Base-by-base conservation (phyloP, 2,113 vertebrate genomes). In the Sphaerodactylus townsendi region DNA sequence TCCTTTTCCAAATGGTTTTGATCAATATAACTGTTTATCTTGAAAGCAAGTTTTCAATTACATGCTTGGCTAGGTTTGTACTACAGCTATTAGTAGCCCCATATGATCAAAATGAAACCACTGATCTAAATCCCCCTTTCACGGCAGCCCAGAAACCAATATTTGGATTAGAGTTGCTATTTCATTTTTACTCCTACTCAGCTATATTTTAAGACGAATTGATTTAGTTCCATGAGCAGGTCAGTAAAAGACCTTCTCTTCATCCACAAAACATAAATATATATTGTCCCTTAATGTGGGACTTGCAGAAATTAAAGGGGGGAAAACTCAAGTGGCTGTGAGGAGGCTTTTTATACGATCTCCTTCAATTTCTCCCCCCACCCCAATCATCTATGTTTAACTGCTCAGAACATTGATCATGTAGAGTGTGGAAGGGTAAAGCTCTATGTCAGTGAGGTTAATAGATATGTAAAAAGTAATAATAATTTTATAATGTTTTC, bases 31-130 rank as follows among this genome's bases (percentile, higher is more conserved):
- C 70, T 90, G 83, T 85, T 90, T 89, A 88, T 75, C 81, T 91
- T 53, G 73, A 93, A 84, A 84, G 92, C 94, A 96, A 93, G 91
- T 95, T 96, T 97, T 97, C 95, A 97, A 96, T 97, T 95, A 95
- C 95, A 93, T 86, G 93, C 95, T 96, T 96, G 96, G 92, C 94
- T 96, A 94, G 88, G 87, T 95, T 94, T 96, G 92, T 92, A 95
- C 93, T 90, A 92, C 88, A 95, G 94, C 92, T 94, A 95, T 97
- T 95, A 95, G 87, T 88, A 85, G 88, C 85, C 91, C 96, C 96
- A 95, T 95, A 93, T 95, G 95, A 94, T 95, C 91, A 93, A 93
- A 96, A 97, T 97, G 95, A 96, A 97, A 93, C 84, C 85, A 69
- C 79, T 93, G 92, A 93, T 94, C 92, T 96, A 96, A 96, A 96